Evolutionary conservation across 2,797 vertebrate species (phyloP), one percentile per base, ranked within the genome.

Genomic region (Ceyx erithaca): DNA sequence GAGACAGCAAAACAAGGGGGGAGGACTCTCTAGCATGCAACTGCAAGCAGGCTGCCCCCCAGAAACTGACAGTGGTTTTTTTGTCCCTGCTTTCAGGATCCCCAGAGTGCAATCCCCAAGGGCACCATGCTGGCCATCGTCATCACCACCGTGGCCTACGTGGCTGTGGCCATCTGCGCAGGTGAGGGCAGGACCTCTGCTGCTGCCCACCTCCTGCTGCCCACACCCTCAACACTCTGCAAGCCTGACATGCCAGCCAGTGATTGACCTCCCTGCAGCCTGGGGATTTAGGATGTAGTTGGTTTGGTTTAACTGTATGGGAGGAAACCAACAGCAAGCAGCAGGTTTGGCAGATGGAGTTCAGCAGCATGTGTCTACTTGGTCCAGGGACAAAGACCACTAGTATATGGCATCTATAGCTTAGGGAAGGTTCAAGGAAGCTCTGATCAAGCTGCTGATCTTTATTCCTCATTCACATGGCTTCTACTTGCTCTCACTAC

Each of bases 121-220:
- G 99, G 99, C 54, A 99, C 99, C 12, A 97, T 99, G 97, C 95
- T 99, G 96, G 99, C 99, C 93, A 99, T 99, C 79, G 7, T 99
- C 10, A 98, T 99, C 90, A 99, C 99, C 49, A 98, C 98, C 0
- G 0, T 99, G 4, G 98, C 98, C 54, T 99, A 99, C 93, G 82
- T 99, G 40, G 98, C 3, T 2, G 98, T 99, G 54, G 99, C 98
- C 30, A 96, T 99, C 78, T 99, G 98, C 95, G 98, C 98, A 91
- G 97, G 99, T 99, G 97, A 98, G 99, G 96, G 90, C 41, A 64
- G 80, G 92, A 79, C 12, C 23, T 80, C 66, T 77, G 37, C 37
- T 37, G 37, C 37, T 37, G 37, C 37, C 37, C 37, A 12, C 11
- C 11, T 37, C 37, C 37, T 40, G 37, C 37, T 40, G 37, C 37